Evolutionary conservation across 2,797 vertebrate species (phyloP), one percentile per base, ranked within the genome.

Genomic region (Aldrovandia affinis): DNA sequence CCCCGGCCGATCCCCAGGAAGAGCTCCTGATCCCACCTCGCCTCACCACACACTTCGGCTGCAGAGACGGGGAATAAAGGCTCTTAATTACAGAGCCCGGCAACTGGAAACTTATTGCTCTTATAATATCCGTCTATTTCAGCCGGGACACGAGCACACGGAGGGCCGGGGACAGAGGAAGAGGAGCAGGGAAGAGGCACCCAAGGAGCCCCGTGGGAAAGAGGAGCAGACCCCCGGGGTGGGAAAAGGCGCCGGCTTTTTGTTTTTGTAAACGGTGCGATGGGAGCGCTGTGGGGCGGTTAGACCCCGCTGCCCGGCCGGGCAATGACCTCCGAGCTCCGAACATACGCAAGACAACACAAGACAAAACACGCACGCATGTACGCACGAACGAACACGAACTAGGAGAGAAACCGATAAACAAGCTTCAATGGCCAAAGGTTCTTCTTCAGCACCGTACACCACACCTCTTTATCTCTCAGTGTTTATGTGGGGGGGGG

Each of bases 81-180:
- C 80, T 61, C 39, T 86, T 91, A 92, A 93, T 93, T 91, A 94
- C 18, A 93, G 89, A 87, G 88, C 83, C 83, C 81, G 83, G 78
- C 42, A 78, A 91, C 88, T 88, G 88, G 89, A 88, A 90, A 85
- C 81, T 90, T 83, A 80, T n/a, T 87, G 81, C 55, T 82, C 85
- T 88, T 82, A 87, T 88, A 87, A 90, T 88, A 89, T 92, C 81
- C 82, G 86, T 86, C 83, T 88, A 82, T 87, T 86, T 89, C 82
- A 86, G 84, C 87, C 68, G 87, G 83, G 87, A 89, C 68, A 47
- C 47, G 61, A 86, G n/a, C 54, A 83, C 87, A 87, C 36, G 85
- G n/a, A n/a, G n/a, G n/a, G n/a, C n/a, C n/a, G n/a, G n/a, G n/a
- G n/a, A n/a, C n/a, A n/a, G n/a, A n/a, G n/a, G n/a, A n/a, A n/a